Conservation (phyloP, 2,113 vertebrate species). For the Lepisosteus osseus region DNA sequence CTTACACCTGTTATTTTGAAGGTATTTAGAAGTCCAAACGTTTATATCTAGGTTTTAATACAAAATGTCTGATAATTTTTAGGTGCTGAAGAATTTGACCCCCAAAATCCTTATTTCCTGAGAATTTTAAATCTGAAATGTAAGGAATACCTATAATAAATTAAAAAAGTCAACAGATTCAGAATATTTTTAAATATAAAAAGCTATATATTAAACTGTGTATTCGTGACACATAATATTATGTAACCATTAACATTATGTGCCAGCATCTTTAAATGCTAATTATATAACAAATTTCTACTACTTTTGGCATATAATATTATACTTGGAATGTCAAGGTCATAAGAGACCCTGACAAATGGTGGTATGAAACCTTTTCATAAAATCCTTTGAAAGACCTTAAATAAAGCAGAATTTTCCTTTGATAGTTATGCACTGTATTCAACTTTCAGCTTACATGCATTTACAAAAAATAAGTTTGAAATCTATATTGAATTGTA, state of each 20-base stretch:
- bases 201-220: slow-evolving; percentile 39
- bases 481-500: too few species aligned
- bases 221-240: slow-evolving; percentile 11
- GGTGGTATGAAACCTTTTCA: not conserved
- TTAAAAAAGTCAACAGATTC: slow-evolving; percentile 59
- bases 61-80: slow-evolving; percentile 31
- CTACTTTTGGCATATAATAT: not conserved
- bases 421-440: slow-evolving; percentile 3
- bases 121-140: slow-evolving; percentile 87
- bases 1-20: slow-evolving; percentile 16
- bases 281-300: not conserved
- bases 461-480: not conserved
- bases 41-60: slow-evolving; percentile 17
- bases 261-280: slow-evolving; percentile 7
- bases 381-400: not conserved
- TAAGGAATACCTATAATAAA: slow-evolving; percentile 80
- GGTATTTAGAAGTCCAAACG: slow-evolving; percentile 11
- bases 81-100: slow-evolving; percentile 33
- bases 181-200: slow-evolving; percentile 70
- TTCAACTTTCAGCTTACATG: slow-evolving; percentile 46
- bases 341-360: not conserved
- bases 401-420: slow-evolving; percentile 11
- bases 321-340: not conserved
- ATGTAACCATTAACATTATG: slow-evolving; percentile 1
- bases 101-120: slow-evolving; percentile 77